phyloP scores from a whole-genome alignment of 2,888 invertebrate genomes.

The Ormyrus labotus region DNA sequence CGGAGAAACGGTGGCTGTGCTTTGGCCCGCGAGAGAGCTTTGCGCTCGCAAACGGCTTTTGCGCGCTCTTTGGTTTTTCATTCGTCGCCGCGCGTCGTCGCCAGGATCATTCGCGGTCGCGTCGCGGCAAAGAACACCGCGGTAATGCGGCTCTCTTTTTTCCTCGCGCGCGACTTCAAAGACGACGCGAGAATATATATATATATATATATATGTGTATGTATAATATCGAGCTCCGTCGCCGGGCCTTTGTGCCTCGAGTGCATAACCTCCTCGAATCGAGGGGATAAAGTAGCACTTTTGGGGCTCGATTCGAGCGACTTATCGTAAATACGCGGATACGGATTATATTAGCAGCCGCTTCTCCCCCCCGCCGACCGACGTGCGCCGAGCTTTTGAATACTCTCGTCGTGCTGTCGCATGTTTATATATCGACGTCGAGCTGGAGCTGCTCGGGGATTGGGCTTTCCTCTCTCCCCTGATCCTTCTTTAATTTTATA shows the following conservation, averaged over 20 bases:
- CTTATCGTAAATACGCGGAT: conserved; percentile 45
- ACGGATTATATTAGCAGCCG: conserved; percentile 34
- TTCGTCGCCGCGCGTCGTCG: background rate
- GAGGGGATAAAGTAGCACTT: conserved; percentile 51
- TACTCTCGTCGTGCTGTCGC: conserved; percentile 16
- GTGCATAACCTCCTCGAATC: no score
- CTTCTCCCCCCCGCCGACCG: conserved; percentile 2
- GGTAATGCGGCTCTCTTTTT: background rate
- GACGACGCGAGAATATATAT: background rate
- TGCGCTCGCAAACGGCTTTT: background rate
- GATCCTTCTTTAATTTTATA: no score
- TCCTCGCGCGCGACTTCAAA: conserved; percentile 26
- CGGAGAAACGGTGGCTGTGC: no score
- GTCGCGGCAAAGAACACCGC: background rate
- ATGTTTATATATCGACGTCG: background rate
- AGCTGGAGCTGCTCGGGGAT: no score
- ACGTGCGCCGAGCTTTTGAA: conserved; percentile 27
- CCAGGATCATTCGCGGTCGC: conserved; percentile 6
- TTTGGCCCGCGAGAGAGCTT: background rate
- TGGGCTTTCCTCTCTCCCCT: no score
- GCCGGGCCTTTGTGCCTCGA: no score
- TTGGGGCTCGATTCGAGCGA: conserved; percentile 33
- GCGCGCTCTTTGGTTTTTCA: conserved; percentile 23
- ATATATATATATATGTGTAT: no score
- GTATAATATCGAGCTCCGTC: no score